Percentiles rank a stretch among this genome's conserved stretches.
These are phyloP conservation scores for Leptocoma aspasia DNA, from an alignment of 2,113 vertebrate species.

Conservation along the genomic window DNA sequence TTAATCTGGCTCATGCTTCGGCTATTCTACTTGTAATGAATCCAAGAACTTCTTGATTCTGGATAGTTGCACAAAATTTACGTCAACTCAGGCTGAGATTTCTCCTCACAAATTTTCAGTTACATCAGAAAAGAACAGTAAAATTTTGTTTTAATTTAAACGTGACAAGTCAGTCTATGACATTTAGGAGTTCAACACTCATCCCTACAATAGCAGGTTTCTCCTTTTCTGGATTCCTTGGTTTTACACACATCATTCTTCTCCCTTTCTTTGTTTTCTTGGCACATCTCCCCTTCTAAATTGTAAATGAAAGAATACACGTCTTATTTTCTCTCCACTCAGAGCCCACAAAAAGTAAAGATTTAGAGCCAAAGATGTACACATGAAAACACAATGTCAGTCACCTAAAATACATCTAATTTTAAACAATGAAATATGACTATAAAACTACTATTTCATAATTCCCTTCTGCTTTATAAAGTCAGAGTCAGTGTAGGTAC, in stretches of 20 bases:
- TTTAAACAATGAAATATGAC: neutral
- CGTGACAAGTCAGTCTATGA: neutral
- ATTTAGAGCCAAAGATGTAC: neutral
- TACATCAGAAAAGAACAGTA: neutral
- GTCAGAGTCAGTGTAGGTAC: neutral
- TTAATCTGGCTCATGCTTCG: neutral
- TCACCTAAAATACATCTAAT: neutral
- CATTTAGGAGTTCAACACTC: neutral
- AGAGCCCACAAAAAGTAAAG: neutral
- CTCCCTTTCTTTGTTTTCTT: neutral
- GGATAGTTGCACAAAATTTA: neutral
- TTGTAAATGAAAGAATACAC: neutral
- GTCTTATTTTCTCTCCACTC: neutral
- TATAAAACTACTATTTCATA: neutral
- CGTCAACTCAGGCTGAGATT: neutral
- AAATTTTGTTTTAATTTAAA: neutral
- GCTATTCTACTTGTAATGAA: neutral
- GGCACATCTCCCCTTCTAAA: neutral
- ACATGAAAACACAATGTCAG: neutral
- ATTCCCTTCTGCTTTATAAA: neutral
- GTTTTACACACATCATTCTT: neutral
- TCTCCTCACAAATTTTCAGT: neutral
- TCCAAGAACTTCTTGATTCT: neutral
- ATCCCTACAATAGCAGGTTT: neutral
- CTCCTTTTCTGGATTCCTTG: neutral